Conservation (phyloP, 2,113 vertebrate species). For the Mirza zaza region DNA sequence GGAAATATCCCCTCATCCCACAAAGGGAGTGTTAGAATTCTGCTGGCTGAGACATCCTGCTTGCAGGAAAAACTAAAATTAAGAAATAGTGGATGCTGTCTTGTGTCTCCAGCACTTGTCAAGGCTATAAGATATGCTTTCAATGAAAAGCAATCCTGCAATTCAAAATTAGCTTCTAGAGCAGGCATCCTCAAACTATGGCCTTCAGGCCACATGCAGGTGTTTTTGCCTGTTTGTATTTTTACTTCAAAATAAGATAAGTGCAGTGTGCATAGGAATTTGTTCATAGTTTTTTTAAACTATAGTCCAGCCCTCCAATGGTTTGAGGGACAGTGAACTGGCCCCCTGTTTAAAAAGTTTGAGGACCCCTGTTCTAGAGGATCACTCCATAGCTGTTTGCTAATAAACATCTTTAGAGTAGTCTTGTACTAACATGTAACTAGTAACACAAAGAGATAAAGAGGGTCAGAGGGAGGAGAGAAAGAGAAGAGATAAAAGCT, state of each 20-base stretch:
- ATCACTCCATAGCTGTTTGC: background rate
- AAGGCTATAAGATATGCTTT: conserved; percentile 43
- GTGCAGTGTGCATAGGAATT: too few species aligned
- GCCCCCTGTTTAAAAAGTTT: too few species aligned
- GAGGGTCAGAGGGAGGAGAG: too few species aligned
- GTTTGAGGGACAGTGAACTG: too few species aligned
- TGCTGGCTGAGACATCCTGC: background rate
- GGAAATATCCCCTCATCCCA: background rate
- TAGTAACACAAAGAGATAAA: background rate
- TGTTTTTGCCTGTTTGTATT: too few species aligned
- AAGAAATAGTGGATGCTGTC: background rate
- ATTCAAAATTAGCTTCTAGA: background rate
- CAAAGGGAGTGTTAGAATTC: background rate
- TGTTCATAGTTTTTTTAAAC: too few species aligned
- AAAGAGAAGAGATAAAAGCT: background rate
- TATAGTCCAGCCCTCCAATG: too few species aligned
- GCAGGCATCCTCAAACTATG: too few species aligned
- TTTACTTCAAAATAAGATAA: too few species aligned
- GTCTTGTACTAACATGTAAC: background rate
- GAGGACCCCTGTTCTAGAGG: background rate
- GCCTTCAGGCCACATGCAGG: too few species aligned
- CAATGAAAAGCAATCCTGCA: background rate
- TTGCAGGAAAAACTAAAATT: background rate
- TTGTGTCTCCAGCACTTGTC: background rate
- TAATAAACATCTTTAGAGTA: background rate